phyloP scores from a whole-genome alignment of 1,140 invertebrate species.

The Drosophila pseudoananassae region DNA sequence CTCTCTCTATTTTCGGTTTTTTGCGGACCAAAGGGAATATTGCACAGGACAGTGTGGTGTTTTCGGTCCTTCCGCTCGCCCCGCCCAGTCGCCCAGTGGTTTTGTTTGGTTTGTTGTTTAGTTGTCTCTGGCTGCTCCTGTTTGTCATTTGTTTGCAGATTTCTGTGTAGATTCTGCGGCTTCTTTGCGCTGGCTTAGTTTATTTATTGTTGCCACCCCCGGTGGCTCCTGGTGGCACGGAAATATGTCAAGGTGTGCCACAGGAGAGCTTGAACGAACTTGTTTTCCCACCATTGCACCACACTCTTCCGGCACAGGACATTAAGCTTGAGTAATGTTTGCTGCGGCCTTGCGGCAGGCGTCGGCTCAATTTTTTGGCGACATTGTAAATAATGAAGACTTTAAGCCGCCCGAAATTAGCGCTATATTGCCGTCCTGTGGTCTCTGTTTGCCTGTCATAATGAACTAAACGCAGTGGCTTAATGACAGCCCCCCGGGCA shows the following conservation, averaged over 20 bases:
- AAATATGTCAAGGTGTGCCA: conserved; percentile 75
- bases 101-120: conserved; percentile 65
- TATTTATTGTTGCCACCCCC: conserved; percentile 70
- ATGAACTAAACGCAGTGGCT: conserved; percentile 66
- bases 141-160: conserved; percentile 82
- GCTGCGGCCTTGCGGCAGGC: conserved; percentile 62
- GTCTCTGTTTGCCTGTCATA: conserved; percentile 33
- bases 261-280: conserved; percentile 47
- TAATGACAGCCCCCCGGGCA: conserved; percentile 36
- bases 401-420: conserved; percentile 76
- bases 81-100: conserved; percentile 42
- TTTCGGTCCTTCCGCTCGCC: conserved; percentile 26
- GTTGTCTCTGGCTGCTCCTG: conserved; percentile 71
- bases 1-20: conserved; percentile 5
- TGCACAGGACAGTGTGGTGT: conserved; percentile 20
- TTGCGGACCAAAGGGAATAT: conserved; percentile 3
- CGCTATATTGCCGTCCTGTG: conserved; percentile 42
- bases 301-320: conserved; percentile 6
- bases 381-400: conserved; percentile 80
- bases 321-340: conserved; percentile 78
- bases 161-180: conserved; percentile 78
- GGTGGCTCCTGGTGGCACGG: conserved; percentile 11
- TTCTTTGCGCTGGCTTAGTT: conserved; percentile 79
- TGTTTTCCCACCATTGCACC: conserved; percentile 4
- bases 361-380: conserved; percentile 68